Base-by-base conservation (phyloP, 2,888 invertebrate species). In the Caenorhabditis virilis region DNA sequence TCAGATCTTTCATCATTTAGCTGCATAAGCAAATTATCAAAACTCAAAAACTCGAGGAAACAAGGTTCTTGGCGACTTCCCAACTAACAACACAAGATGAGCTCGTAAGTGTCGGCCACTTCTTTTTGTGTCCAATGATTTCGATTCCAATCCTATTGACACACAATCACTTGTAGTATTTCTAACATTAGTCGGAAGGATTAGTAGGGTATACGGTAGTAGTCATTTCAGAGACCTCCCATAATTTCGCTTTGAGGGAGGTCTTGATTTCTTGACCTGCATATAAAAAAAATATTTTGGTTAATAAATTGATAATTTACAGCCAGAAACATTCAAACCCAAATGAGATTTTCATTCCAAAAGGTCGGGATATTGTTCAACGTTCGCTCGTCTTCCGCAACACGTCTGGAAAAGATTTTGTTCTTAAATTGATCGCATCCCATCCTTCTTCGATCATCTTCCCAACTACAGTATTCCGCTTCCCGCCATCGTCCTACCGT, bases 101-200 rank as follows among this genome's bases (percentile, higher is more conserved):
- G 42, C 23, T 4, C 23, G 20, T 20, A 42, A 42, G 23, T 23
- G 13, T 18, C 39, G 6, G n/a, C n/a, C 9, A n/a, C 5, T 39
- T 39, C 15, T 5, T 36, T 36, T 39, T 39, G 18, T 39, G n/a
- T 20, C 11, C 13, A 9, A 30, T 30, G 30, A 9, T 30, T 30
- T 30, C 7, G 13, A n/a, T n/a, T n/a, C n/a, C n/a, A 30, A 60
- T 60, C 60, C 50, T 48, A 60, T 60, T 60, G 53, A 54, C 60
- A 60, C 60, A 60, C 61, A 52, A 16, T 41, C 33, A 46, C n/a
- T n/a, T n/a, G n/a, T 22, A 22, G 51, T 62, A 62, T 62, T 48
- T 48, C 51, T 62, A 62, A 62, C 62, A 53, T 62, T 62, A 62
- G 62, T 56, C 56, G 62, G 62, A 62, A 62, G 38, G 62, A 62